These are phyloP conservation scores for Lithophane ornitopus DNA, from an alignment of 2,888 invertebrate species.

Conservation along the genomic window DNA sequence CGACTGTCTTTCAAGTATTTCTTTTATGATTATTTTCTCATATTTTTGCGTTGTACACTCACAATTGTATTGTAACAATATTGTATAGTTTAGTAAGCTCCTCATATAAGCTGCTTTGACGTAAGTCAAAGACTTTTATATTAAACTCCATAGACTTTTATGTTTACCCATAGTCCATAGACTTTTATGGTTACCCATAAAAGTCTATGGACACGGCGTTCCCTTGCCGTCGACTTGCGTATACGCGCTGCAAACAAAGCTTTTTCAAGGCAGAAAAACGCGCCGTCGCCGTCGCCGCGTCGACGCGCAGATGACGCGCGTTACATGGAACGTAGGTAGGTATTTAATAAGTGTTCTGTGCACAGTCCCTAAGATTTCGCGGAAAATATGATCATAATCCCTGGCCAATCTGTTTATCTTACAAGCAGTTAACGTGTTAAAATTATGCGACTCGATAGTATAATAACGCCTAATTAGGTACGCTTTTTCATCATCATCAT, in stretches of 20 bases:
- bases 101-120: not conserved
- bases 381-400: not conserved
- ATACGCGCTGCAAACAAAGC: not conserved
- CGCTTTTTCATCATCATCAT: no score
- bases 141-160: no score
- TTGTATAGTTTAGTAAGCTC: not conserved
- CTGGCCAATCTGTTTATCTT: not conserved
- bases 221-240: not conserved
- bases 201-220: not conserved
- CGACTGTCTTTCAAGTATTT: conserved; percentile 1
- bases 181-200: no score
- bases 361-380: not conserved
- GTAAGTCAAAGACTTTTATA: no score
- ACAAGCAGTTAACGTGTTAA: not conserved
- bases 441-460: no score
- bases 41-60: not conserved
- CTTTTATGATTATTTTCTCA: conserved; percentile 23
- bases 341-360: no score
- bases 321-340: not conserved
- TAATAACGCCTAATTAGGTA: no score
- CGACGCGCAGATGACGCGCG: not conserved
- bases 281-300: no score
- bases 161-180: no score
- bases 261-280: not conserved
- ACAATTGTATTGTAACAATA: not conserved